Evolutionary conservation across 2,888 invertebrate species (phyloP).

Genomic region (Xylota segnis): DNA sequence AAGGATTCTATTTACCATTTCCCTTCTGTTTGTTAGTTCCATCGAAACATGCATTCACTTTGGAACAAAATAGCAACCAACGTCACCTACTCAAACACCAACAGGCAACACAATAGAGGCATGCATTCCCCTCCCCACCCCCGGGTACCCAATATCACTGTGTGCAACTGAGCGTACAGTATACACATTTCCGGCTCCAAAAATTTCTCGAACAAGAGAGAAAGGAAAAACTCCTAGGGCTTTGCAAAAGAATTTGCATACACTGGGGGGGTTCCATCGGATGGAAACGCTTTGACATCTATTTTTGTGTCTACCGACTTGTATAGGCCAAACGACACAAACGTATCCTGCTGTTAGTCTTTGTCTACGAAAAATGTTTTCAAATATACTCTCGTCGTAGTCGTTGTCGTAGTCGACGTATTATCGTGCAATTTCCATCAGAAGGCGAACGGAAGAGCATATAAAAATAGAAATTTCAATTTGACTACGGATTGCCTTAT

Average conservation of each 20-base stretch:
- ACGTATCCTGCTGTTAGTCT: constrained; percentile 16
- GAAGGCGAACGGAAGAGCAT: neutral
- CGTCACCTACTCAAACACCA: neutral
- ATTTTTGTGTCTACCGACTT: constrained; percentile 14
- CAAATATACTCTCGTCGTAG: constrained; percentile 14
- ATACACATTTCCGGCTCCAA: neutral
- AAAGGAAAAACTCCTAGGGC: neutral
- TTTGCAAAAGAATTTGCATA: constrained; percentile 6
- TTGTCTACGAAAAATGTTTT: constrained; percentile 31
- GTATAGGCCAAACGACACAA: constrained; percentile 35
- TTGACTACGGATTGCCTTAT: constrained; percentile 22
- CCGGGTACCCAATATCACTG: neutral
- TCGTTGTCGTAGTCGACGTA: neutral
- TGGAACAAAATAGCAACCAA: neutral
- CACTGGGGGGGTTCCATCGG: constrained; percentile 21
- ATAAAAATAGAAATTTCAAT: constrained; percentile 21
- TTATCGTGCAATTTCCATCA: constrained; percentile 19
- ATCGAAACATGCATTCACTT: neutral
- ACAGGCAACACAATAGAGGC: neutral
- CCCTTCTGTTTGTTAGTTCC: neutral
- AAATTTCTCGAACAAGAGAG: neutral
- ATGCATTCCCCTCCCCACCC: neutral
- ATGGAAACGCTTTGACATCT: constrained; percentile 47
- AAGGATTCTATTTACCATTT: neutral
- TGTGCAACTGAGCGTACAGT: neutral